Conservation (phyloP, 2,113 vertebrate genomes). For the Chiloscyllium plagiosum region DNA sequence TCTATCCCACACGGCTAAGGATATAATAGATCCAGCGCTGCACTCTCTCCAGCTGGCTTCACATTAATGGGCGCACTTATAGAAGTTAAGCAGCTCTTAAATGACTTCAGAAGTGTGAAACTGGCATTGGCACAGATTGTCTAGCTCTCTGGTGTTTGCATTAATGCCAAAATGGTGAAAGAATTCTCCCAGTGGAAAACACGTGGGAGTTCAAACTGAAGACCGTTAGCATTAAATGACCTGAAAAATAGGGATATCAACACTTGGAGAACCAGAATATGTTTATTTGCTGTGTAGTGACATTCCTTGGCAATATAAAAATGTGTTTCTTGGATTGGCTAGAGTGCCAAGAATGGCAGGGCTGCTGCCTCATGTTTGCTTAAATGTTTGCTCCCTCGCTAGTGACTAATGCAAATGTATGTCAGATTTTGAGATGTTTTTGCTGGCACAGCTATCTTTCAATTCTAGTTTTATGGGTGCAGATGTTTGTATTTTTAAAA, state of each 20-base stretch:
- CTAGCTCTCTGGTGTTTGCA: not conserved
- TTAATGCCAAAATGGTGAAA: not conserved
- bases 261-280: not conserved
- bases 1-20: not conserved
- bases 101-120: not conserved
- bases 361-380: not conserved
- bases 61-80: not conserved
- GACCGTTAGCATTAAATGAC: not conserved
- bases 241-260: conserved; percentile 6
- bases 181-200: conserved; percentile 1
- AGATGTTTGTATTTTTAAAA: conserved; percentile 25
- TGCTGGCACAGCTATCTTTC: not conserved
- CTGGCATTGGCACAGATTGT: not conserved
- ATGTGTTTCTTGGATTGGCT: conserved; percentile 10
- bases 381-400: not conserved
- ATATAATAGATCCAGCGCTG: not conserved
- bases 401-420: not conserved
- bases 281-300: conserved; percentile 5
- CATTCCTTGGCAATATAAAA: not conserved
- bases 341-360: not conserved
- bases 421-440: conserved; percentile 19
- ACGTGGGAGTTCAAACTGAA: not conserved
- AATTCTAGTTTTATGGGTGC: not conserved
- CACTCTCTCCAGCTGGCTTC: not conserved
- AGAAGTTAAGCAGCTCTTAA: not conserved